phyloP scores from a whole-genome alignment of 1,140 invertebrate species.

The Tetragnatha versicolor region DNA sequence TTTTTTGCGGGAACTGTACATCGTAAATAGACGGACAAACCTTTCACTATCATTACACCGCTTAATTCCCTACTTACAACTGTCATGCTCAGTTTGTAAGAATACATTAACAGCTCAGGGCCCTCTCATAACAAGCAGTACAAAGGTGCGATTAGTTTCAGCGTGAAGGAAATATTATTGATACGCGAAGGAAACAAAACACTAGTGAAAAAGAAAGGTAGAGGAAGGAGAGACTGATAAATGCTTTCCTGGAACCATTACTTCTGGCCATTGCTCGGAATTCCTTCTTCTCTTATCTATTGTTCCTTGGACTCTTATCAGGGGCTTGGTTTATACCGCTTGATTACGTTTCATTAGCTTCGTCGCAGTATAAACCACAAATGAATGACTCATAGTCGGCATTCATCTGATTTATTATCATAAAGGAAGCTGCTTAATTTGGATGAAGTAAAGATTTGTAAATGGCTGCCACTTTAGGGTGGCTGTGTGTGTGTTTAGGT shows the following conservation, averaged over 20 bases:
- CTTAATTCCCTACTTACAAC: no score
- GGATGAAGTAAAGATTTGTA: not conserved
- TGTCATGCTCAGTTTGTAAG: no score
- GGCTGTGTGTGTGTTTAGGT: not conserved
- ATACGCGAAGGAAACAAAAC: slow-evolving; percentile 16
- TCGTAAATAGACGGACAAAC: no score
- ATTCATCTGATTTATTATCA: not conserved
- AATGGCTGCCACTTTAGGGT: not conserved
- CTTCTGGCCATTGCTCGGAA: slow-evolving; percentile 23
- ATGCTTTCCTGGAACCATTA: slow-evolving; percentile 43
- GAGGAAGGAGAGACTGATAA: slow-evolving; percentile 32
- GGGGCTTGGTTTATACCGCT: slow-evolving; percentile 1
- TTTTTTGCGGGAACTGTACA: no score
- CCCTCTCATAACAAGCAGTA: no score
- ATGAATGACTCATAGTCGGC: not conserved
- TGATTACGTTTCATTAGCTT: slow-evolving; percentile 18
- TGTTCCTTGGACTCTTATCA: slow-evolving; percentile 33
- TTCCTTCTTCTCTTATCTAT: slow-evolving; percentile 35
- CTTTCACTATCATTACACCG: no score
- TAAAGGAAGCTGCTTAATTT: no score
- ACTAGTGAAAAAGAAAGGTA: slow-evolving; percentile 17
- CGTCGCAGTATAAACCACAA: slow-evolving; percentile 7
- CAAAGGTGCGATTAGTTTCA: slow-evolving; percentile 27
- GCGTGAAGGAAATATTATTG: slow-evolving; percentile 38
- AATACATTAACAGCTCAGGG: not conserved